Evolutionary conservation across 2,113 vertebrate species (phyloP).

Genomic region (Myotis brandtii): DNA sequence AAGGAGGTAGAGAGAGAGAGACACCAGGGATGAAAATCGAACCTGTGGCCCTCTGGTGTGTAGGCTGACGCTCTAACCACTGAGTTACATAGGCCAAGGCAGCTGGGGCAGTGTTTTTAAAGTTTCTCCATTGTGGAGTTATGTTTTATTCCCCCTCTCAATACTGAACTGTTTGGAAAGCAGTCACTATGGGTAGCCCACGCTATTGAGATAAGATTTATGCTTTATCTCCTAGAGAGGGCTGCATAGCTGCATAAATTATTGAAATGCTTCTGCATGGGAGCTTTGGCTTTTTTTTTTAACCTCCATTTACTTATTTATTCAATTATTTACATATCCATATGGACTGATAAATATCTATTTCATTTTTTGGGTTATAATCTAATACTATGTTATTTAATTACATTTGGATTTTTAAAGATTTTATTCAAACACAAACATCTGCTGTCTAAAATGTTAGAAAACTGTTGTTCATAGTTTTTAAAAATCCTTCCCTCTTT

Average conservation of each 20-base stretch:
- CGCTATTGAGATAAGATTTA: not conserved
- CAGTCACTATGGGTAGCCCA: not conserved
- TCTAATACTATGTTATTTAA: not conserved
- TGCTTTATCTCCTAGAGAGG: not conserved
- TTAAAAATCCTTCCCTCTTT: not conserved
- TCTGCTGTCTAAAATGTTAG: not conserved
- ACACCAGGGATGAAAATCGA: too few species aligned
- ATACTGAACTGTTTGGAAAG: not conserved
- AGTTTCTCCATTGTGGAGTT: not conserved
- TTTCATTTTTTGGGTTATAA: not conserved
- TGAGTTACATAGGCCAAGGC: not conserved
- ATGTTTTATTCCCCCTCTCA: too few species aligned
- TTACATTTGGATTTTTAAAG: constrained; percentile 27
- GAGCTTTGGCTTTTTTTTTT: not conserved
- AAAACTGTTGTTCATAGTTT: not conserved
- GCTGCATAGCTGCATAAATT: not conserved
- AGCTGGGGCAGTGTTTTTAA: not conserved
- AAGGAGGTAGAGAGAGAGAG: too few species aligned
- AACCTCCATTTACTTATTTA: not conserved
- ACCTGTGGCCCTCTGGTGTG: too few species aligned
- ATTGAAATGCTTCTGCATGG: not conserved
- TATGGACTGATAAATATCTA: not conserved
- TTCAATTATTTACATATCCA: not conserved
- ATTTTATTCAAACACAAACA: constrained; percentile 24
- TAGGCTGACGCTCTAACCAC: not conserved